These are phyloP conservation scores for Venturia canescens DNA, from an alignment of 1,140 invertebrate species.

Conservation along the genomic window DNA sequence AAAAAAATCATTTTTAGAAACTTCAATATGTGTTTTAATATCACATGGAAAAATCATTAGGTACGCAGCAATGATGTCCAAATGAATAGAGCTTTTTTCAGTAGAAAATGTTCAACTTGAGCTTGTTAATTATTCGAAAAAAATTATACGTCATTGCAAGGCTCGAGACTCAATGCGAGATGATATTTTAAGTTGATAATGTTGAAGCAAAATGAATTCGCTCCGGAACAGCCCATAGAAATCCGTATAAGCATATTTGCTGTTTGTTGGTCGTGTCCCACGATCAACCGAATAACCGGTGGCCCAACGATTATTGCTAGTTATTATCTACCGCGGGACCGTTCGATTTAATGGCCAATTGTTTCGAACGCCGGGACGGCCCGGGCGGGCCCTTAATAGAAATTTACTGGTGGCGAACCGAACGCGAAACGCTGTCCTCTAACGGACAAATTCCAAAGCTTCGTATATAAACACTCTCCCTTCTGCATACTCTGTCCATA, in stretches of 20 bases:
- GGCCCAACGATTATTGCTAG: constrained; percentile 72
- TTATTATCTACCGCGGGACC: constrained; percentile 75
- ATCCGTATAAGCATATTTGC: not conserved
- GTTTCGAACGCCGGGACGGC: constrained; percentile 68
- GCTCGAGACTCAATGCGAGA: not conserved
- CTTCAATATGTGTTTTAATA: too few species aligned
- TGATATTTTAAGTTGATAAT: not conserved
- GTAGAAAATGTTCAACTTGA: too few species aligned
- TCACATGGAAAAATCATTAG: too few species aligned
- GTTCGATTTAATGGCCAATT: constrained; percentile 75
- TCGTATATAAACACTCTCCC: not conserved
- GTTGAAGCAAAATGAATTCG: not conserved
- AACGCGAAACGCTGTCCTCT: constrained; percentile 26
- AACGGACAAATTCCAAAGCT: not conserved
- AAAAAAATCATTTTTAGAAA: too few species aligned
- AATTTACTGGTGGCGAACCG: constrained; percentile 67
- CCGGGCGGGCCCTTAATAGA: constrained; percentile 69
- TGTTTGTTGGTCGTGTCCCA: constrained; percentile 17
- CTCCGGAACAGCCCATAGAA: not conserved
- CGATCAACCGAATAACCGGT: constrained; percentile 61
- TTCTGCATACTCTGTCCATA: not conserved
- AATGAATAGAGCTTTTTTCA: too few species aligned
- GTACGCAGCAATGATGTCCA: too few species aligned
- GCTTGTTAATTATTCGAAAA: not conserved
- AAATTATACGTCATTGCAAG: not conserved